phyloP scores from a whole-genome alignment of 2,888 invertebrate species.

The Pyrocoelia pectoralis region DNA sequence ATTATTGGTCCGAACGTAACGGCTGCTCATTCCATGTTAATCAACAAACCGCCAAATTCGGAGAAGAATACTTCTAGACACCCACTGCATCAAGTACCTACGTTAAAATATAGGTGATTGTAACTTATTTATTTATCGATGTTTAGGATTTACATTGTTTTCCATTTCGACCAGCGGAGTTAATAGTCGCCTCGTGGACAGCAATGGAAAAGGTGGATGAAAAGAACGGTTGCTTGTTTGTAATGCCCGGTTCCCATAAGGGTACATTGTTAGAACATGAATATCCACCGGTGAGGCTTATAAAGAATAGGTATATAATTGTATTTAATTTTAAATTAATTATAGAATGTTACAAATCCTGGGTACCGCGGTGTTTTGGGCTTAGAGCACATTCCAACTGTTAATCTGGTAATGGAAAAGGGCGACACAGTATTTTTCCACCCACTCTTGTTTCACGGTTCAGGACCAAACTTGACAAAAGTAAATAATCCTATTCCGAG shows the following conservation, averaged over 20 bases:
- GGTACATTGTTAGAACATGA: constrained; percentile 69
- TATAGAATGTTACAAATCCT: constrained; percentile 65
- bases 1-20: constrained; percentile 78
- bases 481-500: constrained; percentile 55
- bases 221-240: constrained; percentile 84
- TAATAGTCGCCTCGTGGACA: constrained; percentile 88
- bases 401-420: constrained; percentile 78
- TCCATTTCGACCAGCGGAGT: constrained; percentile 82
- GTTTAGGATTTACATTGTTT: constrained; percentile 85
- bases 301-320: too few species aligned
- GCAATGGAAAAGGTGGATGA: constrained; percentile 79
- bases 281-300: constrained; percentile 73
- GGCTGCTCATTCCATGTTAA: constrained; percentile 86
- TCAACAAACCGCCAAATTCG: constrained; percentile 87
- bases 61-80: constrained; percentile 68
- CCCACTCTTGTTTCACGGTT: constrained; percentile 86
- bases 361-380: constrained; percentile 73
- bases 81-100: constrained; percentile 72
- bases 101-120: background rate
- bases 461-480: constrained; percentile 78
- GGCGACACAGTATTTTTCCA: constrained; percentile 92
- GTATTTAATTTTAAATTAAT: constrained; percentile 16
- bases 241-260: constrained; percentile 81
- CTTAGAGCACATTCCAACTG: constrained; percentile 60
- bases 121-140: background rate